Percentiles rank a stretch among this genome's conserved stretches.
Conservation (phyloP, 2,113 vertebrate genomes). For the Corydoras sp. region DNA sequence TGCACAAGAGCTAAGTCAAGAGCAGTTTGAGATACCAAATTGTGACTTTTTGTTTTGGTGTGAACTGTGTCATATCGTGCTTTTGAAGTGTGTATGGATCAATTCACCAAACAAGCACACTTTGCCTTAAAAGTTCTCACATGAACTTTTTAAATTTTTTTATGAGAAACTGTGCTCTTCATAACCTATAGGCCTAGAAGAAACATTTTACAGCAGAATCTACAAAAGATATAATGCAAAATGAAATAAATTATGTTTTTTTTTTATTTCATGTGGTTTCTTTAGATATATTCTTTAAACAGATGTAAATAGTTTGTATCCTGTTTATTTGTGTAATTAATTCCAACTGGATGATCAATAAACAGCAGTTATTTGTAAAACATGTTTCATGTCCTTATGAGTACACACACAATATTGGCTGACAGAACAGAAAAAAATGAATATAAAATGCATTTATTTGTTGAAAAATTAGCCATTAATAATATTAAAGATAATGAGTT, state of each 20-base stretch:
- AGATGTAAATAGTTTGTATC: constrained; percentile 58
- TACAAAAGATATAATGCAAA: constrained; percentile 46
- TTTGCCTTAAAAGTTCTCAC: constrained; percentile 58
- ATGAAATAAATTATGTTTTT: constrained; percentile 43
- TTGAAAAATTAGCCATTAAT: no score
- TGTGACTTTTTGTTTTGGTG: constrained; percentile 42
- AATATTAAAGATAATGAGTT: no score
- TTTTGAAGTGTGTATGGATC: constrained; percentile 45
- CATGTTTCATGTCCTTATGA: no score
- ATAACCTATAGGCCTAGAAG: constrained; percentile 37
- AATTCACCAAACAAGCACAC: constrained; percentile 43
- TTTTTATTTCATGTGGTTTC: constrained; percentile 39
- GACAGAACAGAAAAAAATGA: no score
- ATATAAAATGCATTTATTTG: no score
- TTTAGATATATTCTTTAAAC: constrained; percentile 42
- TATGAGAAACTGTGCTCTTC: constrained; percentile 43
- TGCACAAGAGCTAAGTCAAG: constrained; percentile 35
- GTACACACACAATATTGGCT: no score
- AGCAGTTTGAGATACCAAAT: constrained; percentile 47
- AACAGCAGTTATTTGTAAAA: constrained; percentile 30
- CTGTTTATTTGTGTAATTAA: constrained; percentile 53
- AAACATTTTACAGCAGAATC: constrained; percentile 45
- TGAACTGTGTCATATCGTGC: constrained; percentile 41
- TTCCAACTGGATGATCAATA: constrained; percentile 48
- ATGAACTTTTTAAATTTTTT: constrained; percentile 37